phyloP scores from a whole-genome alignment of 2,888 invertebrate genomes.

The Choreutis nemorana region DNA sequence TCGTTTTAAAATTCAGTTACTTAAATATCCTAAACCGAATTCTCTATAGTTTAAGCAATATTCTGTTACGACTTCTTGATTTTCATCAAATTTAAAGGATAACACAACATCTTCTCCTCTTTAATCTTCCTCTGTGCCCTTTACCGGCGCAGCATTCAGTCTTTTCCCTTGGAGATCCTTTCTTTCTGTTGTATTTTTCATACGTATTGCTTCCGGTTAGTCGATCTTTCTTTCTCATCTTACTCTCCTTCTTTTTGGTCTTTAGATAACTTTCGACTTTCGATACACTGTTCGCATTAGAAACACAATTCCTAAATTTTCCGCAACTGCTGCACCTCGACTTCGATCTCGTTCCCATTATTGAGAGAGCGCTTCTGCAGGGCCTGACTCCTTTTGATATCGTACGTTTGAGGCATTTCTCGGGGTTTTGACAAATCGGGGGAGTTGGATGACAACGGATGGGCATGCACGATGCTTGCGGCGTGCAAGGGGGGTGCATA shows the following conservation, averaged over 20 bases:
- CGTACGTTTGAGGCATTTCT: constrained; percentile 36
- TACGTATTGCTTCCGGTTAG: constrained; percentile 28
- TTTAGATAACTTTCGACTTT: constrained; percentile 30
- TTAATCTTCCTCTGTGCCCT: constrained; percentile 42
- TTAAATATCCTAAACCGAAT: too few relatives aligned
- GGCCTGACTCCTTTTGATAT: constrained; percentile 31
- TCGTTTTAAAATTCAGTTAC: too few relatives aligned
- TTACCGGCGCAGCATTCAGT: constrained; percentile 37
- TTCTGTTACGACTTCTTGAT: too few relatives aligned
- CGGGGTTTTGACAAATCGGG: constrained; percentile 41
- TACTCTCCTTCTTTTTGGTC: constrained; percentile 31
- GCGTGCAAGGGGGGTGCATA: constrained; percentile 49
- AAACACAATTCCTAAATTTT: constrained; percentile 19
- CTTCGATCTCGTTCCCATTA: constrained; percentile 36
- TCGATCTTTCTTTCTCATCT: constrained; percentile 31
- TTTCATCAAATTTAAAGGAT: constrained; percentile 18
- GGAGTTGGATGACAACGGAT: constrained; percentile 44
- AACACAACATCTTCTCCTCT: constrained; percentile 15
- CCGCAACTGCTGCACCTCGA: constrained; percentile 31
- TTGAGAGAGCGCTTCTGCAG: constrained; percentile 46
- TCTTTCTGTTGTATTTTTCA: constrained; percentile 23
- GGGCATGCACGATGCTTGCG: constrained; percentile 39
- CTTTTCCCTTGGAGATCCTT: constrained; percentile 19
- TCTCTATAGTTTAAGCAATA: too few relatives aligned
- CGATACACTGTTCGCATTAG: constrained; percentile 19